Base-by-base conservation (phyloP, 1,140 invertebrate species). In the Oreohelix idahoensis region DNA sequence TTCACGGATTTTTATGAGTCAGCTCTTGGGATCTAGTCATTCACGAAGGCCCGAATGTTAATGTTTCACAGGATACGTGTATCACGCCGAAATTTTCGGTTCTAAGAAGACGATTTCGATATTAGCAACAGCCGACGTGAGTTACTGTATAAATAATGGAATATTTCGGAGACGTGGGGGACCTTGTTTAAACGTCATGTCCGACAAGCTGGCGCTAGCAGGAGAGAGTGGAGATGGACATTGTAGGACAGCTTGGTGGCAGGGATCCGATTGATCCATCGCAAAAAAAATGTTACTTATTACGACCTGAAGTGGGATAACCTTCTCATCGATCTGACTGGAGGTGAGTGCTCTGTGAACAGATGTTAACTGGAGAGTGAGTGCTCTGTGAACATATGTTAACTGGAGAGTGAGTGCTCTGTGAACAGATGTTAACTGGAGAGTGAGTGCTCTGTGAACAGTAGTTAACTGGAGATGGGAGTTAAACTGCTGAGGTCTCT, bases 261-360 rank as follows among this genome's bases (percentile, higher is more conserved):
- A 1, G 85, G 85, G 38, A 76, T 86, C 2, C 36, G 80, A 20
- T 45, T 84, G 32, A 82, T 86, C 32, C 85, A 86, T 74, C 69
- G 79, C 13, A 76, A 73, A 36, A n/a, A n/a, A n/a, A 77, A 84
- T 53, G 79, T 86, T n/a, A 73, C 84, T 8, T 66, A 81, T 36
- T 84, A 86, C 49, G 85, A 86, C 42, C 83, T 86, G 26, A 86
- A 86, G 70, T 81, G 74, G 2, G 83, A 86, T 49, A 86, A 86
- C 42, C 77, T 86, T 36, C 70, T 86, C n/a, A 83, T 86, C 26
- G 85, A 86, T 75, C 63, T 82, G 1, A 82, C 42, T 10, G 39
- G 49, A 32, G 80, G 80, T 82, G 11, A 75, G 69, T 66, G 51
- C 20, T n/a, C 20, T 58, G 51, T 58, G 4, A 11, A 4, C 20